Conservation (phyloP, 2,113 vertebrate genomes). For the Petroica traversi region DNA sequence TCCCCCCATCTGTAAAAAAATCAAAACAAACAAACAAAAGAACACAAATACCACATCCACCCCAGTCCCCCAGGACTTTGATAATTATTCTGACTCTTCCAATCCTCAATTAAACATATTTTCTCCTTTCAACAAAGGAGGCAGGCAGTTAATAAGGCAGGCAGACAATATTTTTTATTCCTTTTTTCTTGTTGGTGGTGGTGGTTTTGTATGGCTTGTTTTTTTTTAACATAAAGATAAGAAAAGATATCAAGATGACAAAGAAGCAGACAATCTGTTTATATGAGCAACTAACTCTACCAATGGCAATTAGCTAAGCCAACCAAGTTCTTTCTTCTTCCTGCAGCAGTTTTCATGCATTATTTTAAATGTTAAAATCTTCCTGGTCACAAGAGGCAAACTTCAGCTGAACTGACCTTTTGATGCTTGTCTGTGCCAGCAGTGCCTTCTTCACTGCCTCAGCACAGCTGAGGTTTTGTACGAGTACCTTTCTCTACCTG, state of each 20-base stretch:
- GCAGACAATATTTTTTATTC: not conserved
- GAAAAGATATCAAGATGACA: not conserved
- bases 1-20: too few relatives aligned
- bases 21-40: not conserved
- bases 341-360: not conserved
- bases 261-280: not conserved
- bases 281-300: not conserved
- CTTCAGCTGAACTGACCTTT: not conserved
- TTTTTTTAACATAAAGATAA: not conserved
- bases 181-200: not conserved
- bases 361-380: not conserved
- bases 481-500: not conserved
- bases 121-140: not conserved
- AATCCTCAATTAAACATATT: not conserved
- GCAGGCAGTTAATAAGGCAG: not conserved
- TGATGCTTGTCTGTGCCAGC: not conserved
- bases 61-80: too few relatives aligned
- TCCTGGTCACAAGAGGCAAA: not conserved
- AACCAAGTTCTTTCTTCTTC: not conserved
- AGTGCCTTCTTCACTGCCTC: not conserved
- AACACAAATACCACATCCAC: fast-evolving
- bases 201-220: not conserved
- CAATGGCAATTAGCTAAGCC: not conserved
- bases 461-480: not conserved
- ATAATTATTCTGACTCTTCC: not conserved